Percentiles rank a stretch among this genome's conserved stretches.
phyloP scores from a whole-genome alignment of 1,140 invertebrate species.

The Megalopta genalis region DNA sequence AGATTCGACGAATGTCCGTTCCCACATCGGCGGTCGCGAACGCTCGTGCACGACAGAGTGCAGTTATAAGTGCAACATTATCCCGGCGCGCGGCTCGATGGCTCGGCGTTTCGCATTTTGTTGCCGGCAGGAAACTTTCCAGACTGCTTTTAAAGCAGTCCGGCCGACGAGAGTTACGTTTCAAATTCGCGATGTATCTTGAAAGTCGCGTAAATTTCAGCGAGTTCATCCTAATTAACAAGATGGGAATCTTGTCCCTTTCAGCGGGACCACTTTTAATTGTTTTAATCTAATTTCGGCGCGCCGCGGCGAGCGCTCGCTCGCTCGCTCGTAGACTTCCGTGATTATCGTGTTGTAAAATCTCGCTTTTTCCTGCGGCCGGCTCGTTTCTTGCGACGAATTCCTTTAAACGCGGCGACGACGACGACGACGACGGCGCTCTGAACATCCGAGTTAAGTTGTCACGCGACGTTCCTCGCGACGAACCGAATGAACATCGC shows the following conservation, averaged over 20 bases:
- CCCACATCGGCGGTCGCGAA: too few species aligned
- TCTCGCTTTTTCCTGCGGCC: constrained; percentile 16
- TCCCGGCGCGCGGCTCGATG: too few species aligned
- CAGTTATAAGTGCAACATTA: constrained; percentile 2
- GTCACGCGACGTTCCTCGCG: constrained; percentile 21
- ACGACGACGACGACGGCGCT: neutral
- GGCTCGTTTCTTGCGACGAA: constrained; percentile 30
- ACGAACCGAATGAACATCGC: constrained; percentile 2
- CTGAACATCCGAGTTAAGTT: constrained; percentile 19
- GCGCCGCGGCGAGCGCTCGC: too few species aligned
- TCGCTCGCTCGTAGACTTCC: neutral
- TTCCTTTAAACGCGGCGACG: constrained; percentile 13
- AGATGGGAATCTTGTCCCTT: constrained; percentile 23
- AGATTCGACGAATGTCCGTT: neutral
- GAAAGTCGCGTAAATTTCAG: constrained; percentile 12
- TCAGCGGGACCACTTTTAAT: constrained; percentile 11
- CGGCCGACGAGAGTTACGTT: neutral
- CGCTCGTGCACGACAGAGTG: neutral
- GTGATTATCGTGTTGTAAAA: constrained; percentile 20
- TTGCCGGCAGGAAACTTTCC: neutral
- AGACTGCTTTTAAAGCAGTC: neutral
- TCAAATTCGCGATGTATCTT: constrained; percentile 16
- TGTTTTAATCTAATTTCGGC: constrained; percentile 30
- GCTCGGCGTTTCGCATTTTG: too few species aligned
- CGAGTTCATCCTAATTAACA: constrained; percentile 36